Base-by-base conservation (phyloP, 2,888 invertebrate species). In the Hedya salicella region DNA sequence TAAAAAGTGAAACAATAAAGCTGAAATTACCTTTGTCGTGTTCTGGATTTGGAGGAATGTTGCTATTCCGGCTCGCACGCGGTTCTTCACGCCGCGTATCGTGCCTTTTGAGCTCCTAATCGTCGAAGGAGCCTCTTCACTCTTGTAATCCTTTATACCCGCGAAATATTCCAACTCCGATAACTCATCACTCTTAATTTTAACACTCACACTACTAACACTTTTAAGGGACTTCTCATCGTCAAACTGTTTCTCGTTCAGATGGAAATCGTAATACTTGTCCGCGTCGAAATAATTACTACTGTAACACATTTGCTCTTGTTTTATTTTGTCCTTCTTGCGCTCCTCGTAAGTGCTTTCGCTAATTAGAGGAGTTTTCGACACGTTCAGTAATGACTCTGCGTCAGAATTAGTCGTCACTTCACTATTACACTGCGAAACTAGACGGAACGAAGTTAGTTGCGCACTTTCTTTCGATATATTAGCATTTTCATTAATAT, bases 101-200 rank as follows among this genome's bases (percentile, higher is more conserved):
- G 98, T 98, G 53, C 98, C 98, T 83, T 97, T 97, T 62, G 96
- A 95, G 91, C 98, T 98, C 73, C 96, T 94, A 80, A 98, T 98
- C 62, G 97, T 96, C 61, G 96, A 95, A 44, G 95, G 94, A 68
- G 93, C 92, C 46, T 94, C 94, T 75, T 94, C 94, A 67, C 80
- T 91, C 69, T 94, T 94, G 72, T 95, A 93, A 88, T 96, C 96
- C 91, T 95, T 95, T 73, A 95, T 95, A 9, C 97, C 97, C 9
- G 96, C 97, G 80, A 97, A 97, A 73, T 94, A 95, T 81, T 95
- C 95, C 74, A 95, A 94, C 74, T 94, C 93, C 21, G 85, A 78
- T 30, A 86, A 78, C 77, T 90, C 84, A 73, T 85, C 87, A 85
- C 86, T 78, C 68, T 83, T 88, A 86, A 87, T 88, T 73, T 91